These are phyloP conservation scores for Drosophila mauritiana DNA, from an alignment of 1,140 invertebrate genomes.

Conservation along the genomic window DNA sequence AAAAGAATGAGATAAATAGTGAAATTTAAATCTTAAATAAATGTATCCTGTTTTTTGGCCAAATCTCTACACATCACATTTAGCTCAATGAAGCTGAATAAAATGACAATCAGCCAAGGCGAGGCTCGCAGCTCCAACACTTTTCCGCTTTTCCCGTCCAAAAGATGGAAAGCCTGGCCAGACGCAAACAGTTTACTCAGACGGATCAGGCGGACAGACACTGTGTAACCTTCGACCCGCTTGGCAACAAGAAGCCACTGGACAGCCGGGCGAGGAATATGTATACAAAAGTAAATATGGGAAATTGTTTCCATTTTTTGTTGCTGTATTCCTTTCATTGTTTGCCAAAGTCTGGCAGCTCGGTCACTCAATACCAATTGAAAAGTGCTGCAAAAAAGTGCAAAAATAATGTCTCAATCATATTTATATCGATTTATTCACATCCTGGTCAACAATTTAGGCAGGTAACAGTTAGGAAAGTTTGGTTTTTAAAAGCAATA, in stretches of 20 bases:
- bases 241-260: conserved; percentile 35
- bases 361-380: conserved; percentile 40
- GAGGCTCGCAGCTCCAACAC: not conserved
- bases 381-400: conserved; percentile 20
- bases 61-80: conserved; percentile 28
- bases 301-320: conserved; percentile 56
- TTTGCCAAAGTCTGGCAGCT: conserved; percentile 70
- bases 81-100: conserved; percentile 46
- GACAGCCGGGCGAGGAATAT: conserved; percentile 49
- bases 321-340: conserved; percentile 27
- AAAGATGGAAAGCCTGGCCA: conserved; percentile 32
- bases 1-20: no score
- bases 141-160: conserved; percentile 9
- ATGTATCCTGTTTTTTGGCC: not conserved
- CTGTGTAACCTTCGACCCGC: conserved; percentile 64
- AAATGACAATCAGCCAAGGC: conserved; percentile 19
- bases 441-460: conserved; percentile 22
- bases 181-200: conserved; percentile 53
- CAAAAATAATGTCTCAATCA: conserved; percentile 21
- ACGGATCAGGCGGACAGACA: conserved; percentile 6
- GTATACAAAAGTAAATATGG: conserved; percentile 69
- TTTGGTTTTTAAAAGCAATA: no score
- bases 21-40: no score
- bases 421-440: conserved; percentile 22
- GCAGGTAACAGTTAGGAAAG: not conserved